Conservation (phyloP, 2,797 vertebrate genomes). For the Novumbra hubbsi region DNA sequence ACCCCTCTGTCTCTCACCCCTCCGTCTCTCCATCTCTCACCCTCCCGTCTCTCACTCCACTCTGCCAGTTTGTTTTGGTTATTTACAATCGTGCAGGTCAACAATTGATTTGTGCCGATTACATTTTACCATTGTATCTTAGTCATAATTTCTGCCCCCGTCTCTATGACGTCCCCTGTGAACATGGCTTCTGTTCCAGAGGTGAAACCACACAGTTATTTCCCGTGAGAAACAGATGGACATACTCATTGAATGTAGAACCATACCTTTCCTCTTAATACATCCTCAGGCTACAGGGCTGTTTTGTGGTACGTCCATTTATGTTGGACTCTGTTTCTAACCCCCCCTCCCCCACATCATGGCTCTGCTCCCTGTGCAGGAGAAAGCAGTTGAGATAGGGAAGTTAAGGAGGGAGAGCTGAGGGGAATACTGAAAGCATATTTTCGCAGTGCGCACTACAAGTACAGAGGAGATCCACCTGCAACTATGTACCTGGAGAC, state of each 20-base stretch:
- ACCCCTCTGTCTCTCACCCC: background rate
- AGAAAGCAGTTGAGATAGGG: conserved; percentile 15
- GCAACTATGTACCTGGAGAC: conserved; percentile 22
- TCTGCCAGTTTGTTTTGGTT: conserved; percentile 25
- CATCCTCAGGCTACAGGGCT: conserved; percentile 13
- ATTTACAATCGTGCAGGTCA: too few species aligned
- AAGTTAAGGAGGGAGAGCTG: conserved; percentile 25
- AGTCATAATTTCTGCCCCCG: background rate
- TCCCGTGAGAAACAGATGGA: background rate
- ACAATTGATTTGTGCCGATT: too few species aligned
- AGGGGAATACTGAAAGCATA: conserved; percentile 41
- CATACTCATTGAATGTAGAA: background rate
- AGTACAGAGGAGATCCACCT: conserved; percentile 26
- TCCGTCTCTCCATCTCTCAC: background rate
- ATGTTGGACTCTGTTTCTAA: conserved; percentile 7
- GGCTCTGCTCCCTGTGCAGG: conserved; percentile 4
- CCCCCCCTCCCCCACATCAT: conserved; percentile 20
- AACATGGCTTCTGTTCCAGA: background rate
- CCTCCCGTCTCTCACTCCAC: conserved; percentile 9
- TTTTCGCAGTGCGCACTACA: conserved; percentile 50
- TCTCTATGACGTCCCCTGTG: background rate
- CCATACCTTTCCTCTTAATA: background rate
- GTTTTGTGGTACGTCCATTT: conserved; percentile 12
- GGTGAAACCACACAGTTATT: background rate
- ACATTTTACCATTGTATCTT: background rate